Evolutionary conservation across 2,797 vertebrate genomes (phyloP).

Genomic region (Morelia viridis): DNA sequence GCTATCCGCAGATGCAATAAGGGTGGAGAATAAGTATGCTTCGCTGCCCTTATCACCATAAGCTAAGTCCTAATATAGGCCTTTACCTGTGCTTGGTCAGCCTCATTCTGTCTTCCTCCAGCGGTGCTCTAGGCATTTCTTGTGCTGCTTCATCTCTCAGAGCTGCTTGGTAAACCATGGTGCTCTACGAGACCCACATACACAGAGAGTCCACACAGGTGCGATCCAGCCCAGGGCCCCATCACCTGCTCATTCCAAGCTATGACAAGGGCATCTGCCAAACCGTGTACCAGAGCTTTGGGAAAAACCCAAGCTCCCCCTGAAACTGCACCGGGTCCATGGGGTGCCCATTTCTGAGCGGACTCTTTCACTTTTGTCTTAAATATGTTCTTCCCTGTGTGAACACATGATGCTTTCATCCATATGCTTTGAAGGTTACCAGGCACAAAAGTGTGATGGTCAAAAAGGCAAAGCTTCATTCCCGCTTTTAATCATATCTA

Average conservation of each 20-base stretch:
- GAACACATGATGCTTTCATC: neutral
- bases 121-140: neutral
- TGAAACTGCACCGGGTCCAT: neutral
- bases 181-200: neutral
- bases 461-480: neutral
- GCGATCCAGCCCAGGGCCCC: neutral
- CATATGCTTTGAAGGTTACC: neutral
- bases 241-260: neutral
- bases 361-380: neutral
- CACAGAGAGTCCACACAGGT: neutral
- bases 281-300: neutral
- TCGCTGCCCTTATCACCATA: neutral
- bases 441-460: neutral
- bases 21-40: neutral
- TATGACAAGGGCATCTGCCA: neutral
- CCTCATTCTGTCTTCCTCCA: neutral
- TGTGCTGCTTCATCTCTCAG: neutral
- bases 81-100: neutral
- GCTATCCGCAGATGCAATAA: neutral
- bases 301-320: neutral
- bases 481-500: neutral
- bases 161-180: neutral
- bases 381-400: neutral
- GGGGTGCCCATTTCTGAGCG: neutral
- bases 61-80: neutral